Conservation (phyloP, 2,113 vertebrate genomes). For the Lamprologus tigripictilis region DNA sequence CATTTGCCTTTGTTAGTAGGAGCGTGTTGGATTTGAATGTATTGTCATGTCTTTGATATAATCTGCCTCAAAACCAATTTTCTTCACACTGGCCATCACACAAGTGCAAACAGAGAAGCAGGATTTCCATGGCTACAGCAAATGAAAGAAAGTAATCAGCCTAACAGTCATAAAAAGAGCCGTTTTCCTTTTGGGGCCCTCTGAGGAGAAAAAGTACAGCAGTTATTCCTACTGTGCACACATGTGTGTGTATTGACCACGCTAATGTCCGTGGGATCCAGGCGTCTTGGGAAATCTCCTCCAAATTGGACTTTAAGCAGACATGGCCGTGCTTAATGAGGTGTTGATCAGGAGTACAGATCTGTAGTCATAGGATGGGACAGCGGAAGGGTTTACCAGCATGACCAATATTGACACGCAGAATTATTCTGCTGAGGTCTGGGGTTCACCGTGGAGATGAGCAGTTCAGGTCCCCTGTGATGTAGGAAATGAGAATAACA, state of each 20-base stretch:
- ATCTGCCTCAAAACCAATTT: constrained; percentile 53
- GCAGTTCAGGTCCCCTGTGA: constrained; percentile 7
- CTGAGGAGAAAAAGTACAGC: background rate
- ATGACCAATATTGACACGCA: background rate
- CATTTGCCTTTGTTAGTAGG: background rate
- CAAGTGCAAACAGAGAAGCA: constrained; percentile 35
- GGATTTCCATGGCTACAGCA: constrained; percentile 23
- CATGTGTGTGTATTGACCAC: constrained; percentile 11
- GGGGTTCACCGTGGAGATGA: background rate
- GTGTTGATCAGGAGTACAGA: constrained; percentile 19
- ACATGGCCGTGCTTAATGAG: constrained; percentile 56
- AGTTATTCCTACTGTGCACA: background rate
- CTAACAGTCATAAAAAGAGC: constrained; percentile 38
- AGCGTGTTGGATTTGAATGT: constrained; percentile 34
- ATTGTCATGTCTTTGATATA: constrained; percentile 39
- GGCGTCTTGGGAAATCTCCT: constrained; percentile 53
- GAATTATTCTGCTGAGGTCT: constrained; percentile 5
- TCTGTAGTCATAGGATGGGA: background rate
- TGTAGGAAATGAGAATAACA: constrained; percentile 9
- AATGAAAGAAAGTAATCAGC: constrained; percentile 56
- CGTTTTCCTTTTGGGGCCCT: background rate
- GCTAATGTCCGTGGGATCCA: background rate
- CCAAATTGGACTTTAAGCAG: constrained; percentile 55
- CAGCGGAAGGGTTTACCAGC: background rate
- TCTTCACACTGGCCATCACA: constrained; percentile 9